phyloP scores from a whole-genome alignment of 2,797 vertebrate genomes.

The Poecilia wingei region DNA sequence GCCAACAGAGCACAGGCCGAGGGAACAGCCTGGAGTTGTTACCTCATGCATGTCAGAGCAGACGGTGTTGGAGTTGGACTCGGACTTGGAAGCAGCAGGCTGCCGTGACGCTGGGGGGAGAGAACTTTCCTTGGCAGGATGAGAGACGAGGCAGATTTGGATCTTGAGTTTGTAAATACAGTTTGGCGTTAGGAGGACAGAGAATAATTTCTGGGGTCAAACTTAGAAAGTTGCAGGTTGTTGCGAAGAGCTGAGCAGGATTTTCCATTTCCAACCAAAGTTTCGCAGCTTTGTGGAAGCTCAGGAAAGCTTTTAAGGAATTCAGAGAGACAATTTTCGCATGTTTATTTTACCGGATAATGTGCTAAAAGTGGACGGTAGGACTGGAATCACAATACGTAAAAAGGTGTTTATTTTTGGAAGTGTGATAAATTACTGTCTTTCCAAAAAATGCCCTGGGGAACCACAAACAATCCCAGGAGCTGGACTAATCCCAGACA shows the following conservation, averaged over 20 bases:
- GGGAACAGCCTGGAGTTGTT: conserved; percentile 38
- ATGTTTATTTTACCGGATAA: conserved; percentile 10
- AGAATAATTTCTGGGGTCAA: conserved; percentile 52
- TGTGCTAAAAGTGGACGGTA: background rate
- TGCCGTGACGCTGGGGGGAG: conserved; percentile 48
- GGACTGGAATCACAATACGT: background rate
- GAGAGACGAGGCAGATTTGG: conserved; percentile 30
- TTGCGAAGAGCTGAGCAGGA: conserved; percentile 51
- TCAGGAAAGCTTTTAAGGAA: conserved; percentile 25
- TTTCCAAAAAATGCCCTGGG: background rate
- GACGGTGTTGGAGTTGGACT: conserved; percentile 46
- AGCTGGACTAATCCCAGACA: background rate
- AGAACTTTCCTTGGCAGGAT: conserved; percentile 53
- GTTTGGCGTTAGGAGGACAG: conserved; percentile 55
- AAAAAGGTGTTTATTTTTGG: background rate
- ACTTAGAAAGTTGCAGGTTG: conserved; percentile 42
- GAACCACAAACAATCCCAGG: conserved; percentile 11
- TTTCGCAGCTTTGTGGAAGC: conserved; percentile 11
- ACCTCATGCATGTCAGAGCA: conserved; percentile 27
- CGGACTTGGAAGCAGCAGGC: conserved; percentile 55
- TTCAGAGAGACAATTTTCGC: conserved; percentile 1
- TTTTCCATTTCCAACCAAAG: conserved; percentile 50
- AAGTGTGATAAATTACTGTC: background rate
- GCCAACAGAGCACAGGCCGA: conserved; percentile 43
- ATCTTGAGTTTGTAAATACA: conserved; percentile 38